A percentile compares a stretch with the other conserved stretches of the same genome.
These are phyloP conservation scores for Melierax canorus DNA, from an alignment of 2,113 vertebrate species.

Conservation along the genomic window DNA sequence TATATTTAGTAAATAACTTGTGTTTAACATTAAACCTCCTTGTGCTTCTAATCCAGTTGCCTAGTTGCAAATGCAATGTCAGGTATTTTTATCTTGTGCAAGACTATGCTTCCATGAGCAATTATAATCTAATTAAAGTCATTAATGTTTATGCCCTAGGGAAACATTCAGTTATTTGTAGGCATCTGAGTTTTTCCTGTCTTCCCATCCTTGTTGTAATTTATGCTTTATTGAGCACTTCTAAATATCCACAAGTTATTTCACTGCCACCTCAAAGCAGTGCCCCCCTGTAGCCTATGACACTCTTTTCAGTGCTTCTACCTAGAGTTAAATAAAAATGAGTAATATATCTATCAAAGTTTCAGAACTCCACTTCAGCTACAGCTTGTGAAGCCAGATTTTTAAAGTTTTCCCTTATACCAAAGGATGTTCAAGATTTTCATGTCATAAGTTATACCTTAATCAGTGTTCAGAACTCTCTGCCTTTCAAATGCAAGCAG, in stretches of 20 bases:
- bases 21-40: neutral
- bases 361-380: neutral
- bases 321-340: constrained; percentile 56
- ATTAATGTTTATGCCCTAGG: constrained; percentile 68
- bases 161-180: constrained; percentile 64
- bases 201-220: constrained; percentile 44
- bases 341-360: constrained; percentile 25
- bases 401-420: constrained; percentile 5
- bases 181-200: constrained; percentile 49
- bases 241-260: constrained; percentile 59
- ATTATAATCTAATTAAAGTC: constrained; percentile 73
- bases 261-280: constrained; percentile 45
- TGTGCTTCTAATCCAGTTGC: neutral
- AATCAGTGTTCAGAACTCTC: constrained; percentile 32
- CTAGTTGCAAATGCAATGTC: constrained; percentile 15
- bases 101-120: constrained; percentile 50
- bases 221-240: constrained; percentile 62
- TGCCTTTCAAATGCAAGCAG: neutral
- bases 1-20: neutral
- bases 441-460: constrained; percentile 27
- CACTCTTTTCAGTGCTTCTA: constrained; percentile 41
- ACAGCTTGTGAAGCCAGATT: constrained; percentile 36
- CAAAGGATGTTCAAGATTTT: constrained; percentile 49
- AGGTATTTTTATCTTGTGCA: constrained; percentile 58
- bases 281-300: neutral